phyloP scores from a whole-genome alignment of 1,140 invertebrate genomes.

The Drosophila jambulina region DNA sequence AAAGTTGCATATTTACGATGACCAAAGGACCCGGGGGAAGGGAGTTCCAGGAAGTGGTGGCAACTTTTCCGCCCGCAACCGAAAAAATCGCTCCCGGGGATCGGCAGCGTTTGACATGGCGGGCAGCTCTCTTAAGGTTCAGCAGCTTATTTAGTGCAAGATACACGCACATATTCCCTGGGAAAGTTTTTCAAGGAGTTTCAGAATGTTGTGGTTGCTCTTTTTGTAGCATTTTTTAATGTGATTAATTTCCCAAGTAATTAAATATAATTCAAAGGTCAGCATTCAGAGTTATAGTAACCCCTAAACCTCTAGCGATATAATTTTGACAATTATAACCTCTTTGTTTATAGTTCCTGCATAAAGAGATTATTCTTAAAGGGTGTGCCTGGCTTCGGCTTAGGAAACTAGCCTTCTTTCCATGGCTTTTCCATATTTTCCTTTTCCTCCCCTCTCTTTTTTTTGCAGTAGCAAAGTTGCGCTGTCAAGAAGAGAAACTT shows the following conservation, averaged over 20 bases:
- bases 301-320: too few species aligned
- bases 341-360: too few species aligned
- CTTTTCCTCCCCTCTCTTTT: neutral
- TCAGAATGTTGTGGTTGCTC: too few species aligned
- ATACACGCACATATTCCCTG: neutral
- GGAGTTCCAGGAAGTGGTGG: neutral
- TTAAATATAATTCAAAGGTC: too few species aligned
- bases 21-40: slow-evolving; percentile 4
- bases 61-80: neutral
- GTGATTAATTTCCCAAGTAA: too few species aligned
- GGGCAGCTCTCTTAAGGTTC: slow-evolving; percentile 5
- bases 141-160: slow-evolving; percentile 22
- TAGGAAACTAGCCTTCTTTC: neutral
- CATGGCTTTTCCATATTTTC: slow-evolving; percentile 5
- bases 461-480: slow-evolving; percentile 28
- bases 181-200: slow-evolving; percentile 3
- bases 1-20: slow-evolving; percentile 45
- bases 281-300: too few species aligned
- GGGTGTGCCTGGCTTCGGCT: neutral
- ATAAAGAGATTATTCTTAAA: neutral
- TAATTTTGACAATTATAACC: too few species aligned
- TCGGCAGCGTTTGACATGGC: slow-evolving; percentile 10
- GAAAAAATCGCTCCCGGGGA: neutral
- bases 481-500: slow-evolving; percentile 42
- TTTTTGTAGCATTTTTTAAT: too few species aligned